Percentiles rank a stretch among this genome's conserved stretches.
These are phyloP conservation scores for Coronaproctus castanopsis DNA, from an alignment of 2,888 invertebrate genomes.

Conservation along the genomic window DNA sequence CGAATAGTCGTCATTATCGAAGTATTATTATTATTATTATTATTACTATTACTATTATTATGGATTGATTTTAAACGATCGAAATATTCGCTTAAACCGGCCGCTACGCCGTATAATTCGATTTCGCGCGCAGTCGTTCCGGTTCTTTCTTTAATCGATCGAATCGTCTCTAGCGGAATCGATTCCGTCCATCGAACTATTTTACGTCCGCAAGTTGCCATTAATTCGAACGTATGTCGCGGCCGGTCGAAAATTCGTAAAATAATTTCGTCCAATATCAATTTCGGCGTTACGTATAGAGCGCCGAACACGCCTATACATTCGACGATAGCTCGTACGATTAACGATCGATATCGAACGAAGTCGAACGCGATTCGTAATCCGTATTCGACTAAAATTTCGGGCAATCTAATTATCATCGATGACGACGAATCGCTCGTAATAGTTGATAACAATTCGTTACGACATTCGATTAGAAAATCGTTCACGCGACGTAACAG, in stretches of 20 bases:
- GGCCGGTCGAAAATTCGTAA: conserved; percentile 27
- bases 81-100: conserved; percentile 42
- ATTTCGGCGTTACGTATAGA: conserved; percentile 31
- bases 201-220: conserved; percentile 48
- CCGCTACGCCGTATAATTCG: conserved; percentile 39
- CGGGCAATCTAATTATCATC: conserved; percentile 15
- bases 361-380: conserved; percentile 14
- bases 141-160: conserved; percentile 36
- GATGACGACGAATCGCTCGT: background rate
- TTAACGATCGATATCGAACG: conserved; percentile 18
- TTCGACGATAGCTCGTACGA: conserved; percentile 19
- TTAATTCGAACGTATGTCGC: conserved; percentile 35
- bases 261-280: conserved; percentile 37
- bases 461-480: conserved; percentile 52
- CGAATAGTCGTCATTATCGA: conserved; percentile 41
- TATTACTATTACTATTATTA: no score
- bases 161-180: conserved; percentile 35
- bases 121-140: conserved; percentile 43
- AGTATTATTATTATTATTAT: conserved; percentile 33
- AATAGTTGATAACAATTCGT: conserved; percentile 54
- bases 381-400: conserved; percentile 12
- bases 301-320: conserved; percentile 23
- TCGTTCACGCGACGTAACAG: conserved; percentile 45
- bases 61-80: no score
- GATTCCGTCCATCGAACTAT: conserved; percentile 46